phyloP scores from a whole-genome alignment of 2,113 vertebrate species.

The Pangasianodon gigas region DNA sequence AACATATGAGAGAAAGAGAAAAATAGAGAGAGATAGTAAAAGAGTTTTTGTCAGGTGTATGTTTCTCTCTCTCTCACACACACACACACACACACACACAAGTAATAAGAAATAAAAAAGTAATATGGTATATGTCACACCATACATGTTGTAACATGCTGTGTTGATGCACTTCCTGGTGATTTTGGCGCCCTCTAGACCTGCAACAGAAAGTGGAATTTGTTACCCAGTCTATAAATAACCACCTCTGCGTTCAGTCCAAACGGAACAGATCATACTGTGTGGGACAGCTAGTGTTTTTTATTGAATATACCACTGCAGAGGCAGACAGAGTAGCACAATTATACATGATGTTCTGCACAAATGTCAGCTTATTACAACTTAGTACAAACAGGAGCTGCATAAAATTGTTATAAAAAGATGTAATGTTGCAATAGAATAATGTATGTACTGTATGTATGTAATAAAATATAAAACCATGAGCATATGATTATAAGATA shows the following conservation, averaged over 20 bases:
- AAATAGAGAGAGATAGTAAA: constrained; percentile 22
- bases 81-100: neutral
- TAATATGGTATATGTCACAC: neutral
- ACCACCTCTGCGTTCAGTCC: neutral
- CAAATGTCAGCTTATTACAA: neutral
- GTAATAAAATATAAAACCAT: neutral
- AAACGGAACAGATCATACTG: constrained; percentile 20
- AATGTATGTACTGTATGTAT: neutral
- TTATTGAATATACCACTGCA: neutral
- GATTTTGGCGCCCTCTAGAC: constrained; percentile 36
- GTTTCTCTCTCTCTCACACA: neutral
- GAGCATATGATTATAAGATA: neutral
- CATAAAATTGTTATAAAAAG: neutral
- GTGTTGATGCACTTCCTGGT: constrained; percentile 13
- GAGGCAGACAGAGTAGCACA: neutral
- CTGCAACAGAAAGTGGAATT: constrained; percentile 19
- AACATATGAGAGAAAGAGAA: constrained; percentile 26
- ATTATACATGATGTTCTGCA: neutral
- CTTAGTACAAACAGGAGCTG: neutral
- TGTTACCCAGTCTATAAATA: constrained; percentile 39
- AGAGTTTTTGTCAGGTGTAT: constrained; percentile 12
- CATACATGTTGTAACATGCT: constrained; percentile 5
- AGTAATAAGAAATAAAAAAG: constrained; percentile 19
- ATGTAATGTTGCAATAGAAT: neutral
- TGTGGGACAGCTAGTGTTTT: constrained; percentile 3